Conservation (phyloP, 2,113 vertebrate genomes). For the Sapayoa aenigma region DNA sequence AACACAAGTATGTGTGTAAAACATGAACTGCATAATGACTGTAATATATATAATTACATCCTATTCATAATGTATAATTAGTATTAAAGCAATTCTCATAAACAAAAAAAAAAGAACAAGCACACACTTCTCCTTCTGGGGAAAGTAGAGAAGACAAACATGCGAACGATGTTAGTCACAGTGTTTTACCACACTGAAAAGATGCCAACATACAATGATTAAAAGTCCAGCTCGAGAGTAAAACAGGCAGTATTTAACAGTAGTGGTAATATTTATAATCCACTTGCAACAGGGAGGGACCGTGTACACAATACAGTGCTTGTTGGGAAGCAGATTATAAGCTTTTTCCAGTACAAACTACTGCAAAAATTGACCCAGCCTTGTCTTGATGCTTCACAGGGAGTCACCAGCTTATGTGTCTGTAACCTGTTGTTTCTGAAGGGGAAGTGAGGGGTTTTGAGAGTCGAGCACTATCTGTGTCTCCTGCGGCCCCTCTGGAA, state of each 20-base stretch:
- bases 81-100: slow-evolving; percentile 1
- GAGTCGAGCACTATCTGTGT: neutral
- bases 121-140: neutral
- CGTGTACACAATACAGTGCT: neutral
- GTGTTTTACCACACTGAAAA: neutral
- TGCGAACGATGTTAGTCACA: neutral
- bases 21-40: slow-evolving; percentile 3
- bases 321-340: neutral
- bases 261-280: neutral
- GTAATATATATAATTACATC: slow-evolving; percentile 38
- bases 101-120: slow-evolving; percentile 2
- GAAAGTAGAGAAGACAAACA: neutral
- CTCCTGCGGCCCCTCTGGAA: no score
- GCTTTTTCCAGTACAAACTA: neutral
- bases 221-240: neutral
- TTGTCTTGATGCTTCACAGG: neutral
- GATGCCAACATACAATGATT: neutral
- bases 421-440: neutral
- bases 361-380: neutral
- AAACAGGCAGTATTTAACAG: neutral
- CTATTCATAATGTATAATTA: slow-evolving; percentile 37
- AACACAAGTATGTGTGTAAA: slow-evolving; percentile 9
- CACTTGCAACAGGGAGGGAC: neutral
- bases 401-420: neutral
- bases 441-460: neutral